Percentiles rank a stretch among this genome's conserved stretches.
Evolutionary conservation across 2,888 invertebrate genomes (phyloP).

Genomic region (Xanthia togata): DNA sequence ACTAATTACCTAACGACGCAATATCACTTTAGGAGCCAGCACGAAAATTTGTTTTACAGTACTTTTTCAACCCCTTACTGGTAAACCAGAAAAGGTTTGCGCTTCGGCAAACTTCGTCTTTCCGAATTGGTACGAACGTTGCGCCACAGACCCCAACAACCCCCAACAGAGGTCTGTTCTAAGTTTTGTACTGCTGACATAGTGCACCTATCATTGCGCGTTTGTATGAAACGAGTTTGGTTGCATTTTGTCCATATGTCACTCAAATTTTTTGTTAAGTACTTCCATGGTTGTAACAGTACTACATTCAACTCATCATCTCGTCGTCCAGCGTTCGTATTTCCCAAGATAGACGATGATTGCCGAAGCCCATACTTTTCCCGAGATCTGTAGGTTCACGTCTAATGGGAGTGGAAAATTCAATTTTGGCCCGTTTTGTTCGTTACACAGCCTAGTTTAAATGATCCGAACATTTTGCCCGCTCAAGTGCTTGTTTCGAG

Average conservation of each 20-base stretch:
- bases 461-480: conserved; percentile 26
- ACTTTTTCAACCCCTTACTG: neutral
- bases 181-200: neutral
- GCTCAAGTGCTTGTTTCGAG: conserved; percentile 39
- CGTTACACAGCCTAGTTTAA: conserved; percentile 18
- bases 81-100: neutral
- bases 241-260: neutral
- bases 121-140: neutral
- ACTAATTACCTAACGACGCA: conserved; percentile 29
- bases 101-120: neutral
- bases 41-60: conserved; percentile 16
- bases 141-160: too few species aligned
- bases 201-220: neutral
- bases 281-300: too few species aligned
- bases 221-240: neutral
- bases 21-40: conserved; percentile 32
- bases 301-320: neutral
- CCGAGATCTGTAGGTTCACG: neutral
- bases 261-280: neutral
- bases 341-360: neutral
- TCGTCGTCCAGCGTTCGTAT: neutral
- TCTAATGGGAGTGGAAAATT: conserved; percentile 2
- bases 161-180: neutral
- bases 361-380: neutral
- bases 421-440: conserved; percentile 28